Base-by-base conservation (phyloP, 35 echinoderm and acorn worm species). In the Lytechinus pictus region DNA sequence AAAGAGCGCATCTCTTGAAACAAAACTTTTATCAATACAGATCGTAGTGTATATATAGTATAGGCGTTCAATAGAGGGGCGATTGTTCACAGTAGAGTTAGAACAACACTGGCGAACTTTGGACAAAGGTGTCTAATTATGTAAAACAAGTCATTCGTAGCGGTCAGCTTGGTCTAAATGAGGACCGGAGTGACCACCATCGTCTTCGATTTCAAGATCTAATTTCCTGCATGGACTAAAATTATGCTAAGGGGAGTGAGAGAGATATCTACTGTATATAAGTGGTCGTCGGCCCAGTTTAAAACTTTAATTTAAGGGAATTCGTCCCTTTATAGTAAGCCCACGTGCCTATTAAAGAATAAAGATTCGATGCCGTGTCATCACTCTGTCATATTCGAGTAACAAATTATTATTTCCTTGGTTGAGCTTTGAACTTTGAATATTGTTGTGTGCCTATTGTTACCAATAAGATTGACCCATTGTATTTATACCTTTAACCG, bases 121-220 rank as follows among this genome's bases (percentile, higher is more conserved):
- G 66, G 66, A 79, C 66, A 79, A 79, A 79, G 66, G 66, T 16
- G 66, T 24, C 19, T 79, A 79, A 79, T 79, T 79, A 79, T 79
- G 66, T 79, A 79, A 79, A 79, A 79, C 66, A 79, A 79, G 66
- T 79, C 66, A 79, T 24, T 79, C 66, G 66, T n/a, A 79, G 19
- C 66, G 66, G 66, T 79, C 66, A 79, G 66, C n/a, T 79, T 19
- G 66, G 66, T 7, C 66, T 79, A 79, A 79, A 79, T 79, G 19
- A 8, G 66, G 19, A n/a, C 66, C 16, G 66, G n/a, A n/a, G 66
- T 79, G 66, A 79, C 66, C 66, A 79, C 66, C 1, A 1, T 79
- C 66, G 66, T 79, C 66, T 79, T 79, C 14, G 16, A 79, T 79
- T 79, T 79, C 66, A 16, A 79, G 66, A 79, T 79, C 66, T 24